Evolutionary conservation across 2,888 invertebrate genomes (phyloP).

Genomic region (Allophyes oxyacanthae): DNA sequence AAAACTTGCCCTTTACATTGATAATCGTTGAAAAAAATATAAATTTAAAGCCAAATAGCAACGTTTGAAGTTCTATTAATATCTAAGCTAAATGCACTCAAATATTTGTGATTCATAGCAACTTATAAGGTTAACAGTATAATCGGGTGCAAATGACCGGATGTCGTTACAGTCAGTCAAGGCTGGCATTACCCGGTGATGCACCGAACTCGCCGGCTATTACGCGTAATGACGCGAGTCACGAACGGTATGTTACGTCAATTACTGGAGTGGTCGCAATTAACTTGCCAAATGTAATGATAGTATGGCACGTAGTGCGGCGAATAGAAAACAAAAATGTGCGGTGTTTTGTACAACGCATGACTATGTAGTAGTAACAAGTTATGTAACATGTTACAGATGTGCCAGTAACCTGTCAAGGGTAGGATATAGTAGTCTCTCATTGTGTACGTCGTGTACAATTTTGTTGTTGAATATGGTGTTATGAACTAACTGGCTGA

Average conservation of each 20-base stretch:
- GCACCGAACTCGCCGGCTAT: slow-evolving; percentile 16
- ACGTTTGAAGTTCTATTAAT: too few species aligned
- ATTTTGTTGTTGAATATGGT: too few species aligned
- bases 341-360: not conserved
- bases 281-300: slow-evolving; percentile 16
- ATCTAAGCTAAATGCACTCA: slow-evolving; percentile 2
- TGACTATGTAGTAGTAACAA: too few species aligned
- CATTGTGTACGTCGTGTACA: too few species aligned
- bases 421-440: too few species aligned
- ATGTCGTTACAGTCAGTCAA: slow-evolving; percentile 36
- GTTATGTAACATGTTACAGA: too few species aligned
- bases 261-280: slow-evolving; percentile 41
- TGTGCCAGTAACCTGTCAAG: too few species aligned
- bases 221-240: slow-evolving; percentile 39
- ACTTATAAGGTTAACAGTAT: slow-evolving; percentile 12
- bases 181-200: slow-evolving; percentile 32
- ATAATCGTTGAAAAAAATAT: too few species aligned
- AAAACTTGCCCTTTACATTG: too few species aligned
- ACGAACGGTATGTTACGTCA: slow-evolving; percentile 42
- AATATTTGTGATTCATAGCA: slow-evolving; percentile 8
- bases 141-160: slow-evolving; percentile 36
- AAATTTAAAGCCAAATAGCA: too few species aligned
- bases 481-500: too few species aligned
- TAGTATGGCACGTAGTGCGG: slow-evolving; percentile 23
- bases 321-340: slow-evolving; percentile 1